Evolutionary conservation across 2,888 invertebrate species (phyloP), one percentile per base, ranked within the genome.

Genomic region (Baccha elongata): DNA sequence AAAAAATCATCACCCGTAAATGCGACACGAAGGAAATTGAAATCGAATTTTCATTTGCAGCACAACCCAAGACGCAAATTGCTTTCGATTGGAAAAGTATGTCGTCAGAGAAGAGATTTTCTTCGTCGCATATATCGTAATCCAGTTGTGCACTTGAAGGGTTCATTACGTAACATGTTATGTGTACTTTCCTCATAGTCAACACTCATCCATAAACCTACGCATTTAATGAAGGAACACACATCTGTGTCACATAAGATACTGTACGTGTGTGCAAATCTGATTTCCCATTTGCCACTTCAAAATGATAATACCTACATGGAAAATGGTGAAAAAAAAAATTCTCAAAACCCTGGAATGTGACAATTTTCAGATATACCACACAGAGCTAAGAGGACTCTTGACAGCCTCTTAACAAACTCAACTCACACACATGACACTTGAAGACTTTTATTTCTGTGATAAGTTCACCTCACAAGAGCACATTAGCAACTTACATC

Each of bases 401-500:
- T 78, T 17, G 50, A 78, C 40, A 73, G 35, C 55, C 76, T 58
- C 83, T 83, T 58, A 46, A 68, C 78, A 71, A 65, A 83, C 72
- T 72, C 81, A 35, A 53, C n/a, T 32, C 53, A 15, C 42, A 78
- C 78, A 72, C 72, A 72, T 73, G 72, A 78, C 83, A 78, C 83
- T 83, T 40, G 72, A 83, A 60, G 53, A 64, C 72, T 83, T 73
- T 83, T 75, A 76, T 68, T 68, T 37, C 10, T 64, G 29, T 21
- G 67, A 21, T 29, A 76, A 81, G 81, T 78, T 83, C 68, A 83
- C 83, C 83, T 83, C 68, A n/a, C n/a, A 83, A 78, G 78, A 64
- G 68, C 64, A 42, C 83, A 78, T 83, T 78, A 76, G 72, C 60
- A 44, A 76, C 48, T 83, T 78, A 73, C 83, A 81, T 65, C 67